Base-by-base conservation (phyloP, 2,113 vertebrate genomes). In the Anolis carolinensis region DNA sequence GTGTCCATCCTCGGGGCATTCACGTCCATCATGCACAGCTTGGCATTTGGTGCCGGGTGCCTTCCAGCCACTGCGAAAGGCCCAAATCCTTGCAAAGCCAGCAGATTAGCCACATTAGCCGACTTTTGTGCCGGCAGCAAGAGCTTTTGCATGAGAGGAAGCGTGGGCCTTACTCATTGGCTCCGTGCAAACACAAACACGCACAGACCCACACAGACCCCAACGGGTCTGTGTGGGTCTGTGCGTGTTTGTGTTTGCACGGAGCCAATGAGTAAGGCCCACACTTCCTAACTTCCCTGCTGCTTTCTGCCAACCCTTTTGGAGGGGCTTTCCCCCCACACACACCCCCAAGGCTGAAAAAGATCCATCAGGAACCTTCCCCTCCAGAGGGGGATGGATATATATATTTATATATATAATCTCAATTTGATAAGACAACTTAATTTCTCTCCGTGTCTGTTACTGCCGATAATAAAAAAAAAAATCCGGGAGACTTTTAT, bases 341-440 rank as follows among this genome's bases (percentile, higher is more conserved):
- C 16, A 2, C 21, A 81, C 89, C 88, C 94, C 94, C 88, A 77
- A 92, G 84, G 88, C 90, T 92, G 93, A 80, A 90, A 94, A 93
- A 94, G 93, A 95, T 94, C 94, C 89, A 93, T 90, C 93, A 92
- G 88, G 84, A 4, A 90, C 88, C 86, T 92, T 93, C 92, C 93
- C 91, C 95, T 96, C 96, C 92, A 94, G 95, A 95, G 95, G 55
- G 95, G 96, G 39, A 44, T 44, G 39, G 39, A 44, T 44, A 44
- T 44, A 44, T 44, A 44, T 44, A 44, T 44, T 4, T 44, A 96
- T 95, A 95, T 96, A 96, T 96, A 95, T 96, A 96, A 97, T 97
- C 96, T 96, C 96, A 96, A 96, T 95, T 96, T 96, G 96, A 96
- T 96, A 96, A 96, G 96, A 96, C 96, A 96, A 96, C 96, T 97